Evolutionary conservation across 2,888 invertebrate genomes (phyloP).

Genomic region (Agrotis clavis): DNA sequence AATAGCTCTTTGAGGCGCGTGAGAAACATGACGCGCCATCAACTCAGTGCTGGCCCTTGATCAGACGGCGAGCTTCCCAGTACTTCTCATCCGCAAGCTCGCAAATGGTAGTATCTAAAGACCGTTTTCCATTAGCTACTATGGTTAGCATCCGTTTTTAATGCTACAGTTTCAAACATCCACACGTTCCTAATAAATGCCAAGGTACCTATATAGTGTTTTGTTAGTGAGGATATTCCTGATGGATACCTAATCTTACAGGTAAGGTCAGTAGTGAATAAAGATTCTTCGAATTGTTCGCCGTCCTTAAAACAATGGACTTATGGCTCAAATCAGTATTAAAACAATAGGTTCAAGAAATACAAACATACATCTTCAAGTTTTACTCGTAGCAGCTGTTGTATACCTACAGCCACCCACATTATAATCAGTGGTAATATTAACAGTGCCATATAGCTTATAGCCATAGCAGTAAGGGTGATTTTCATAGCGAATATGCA

Average conservation of each 20-base stretch:
- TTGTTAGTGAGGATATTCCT: no score
- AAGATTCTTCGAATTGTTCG: neutral
- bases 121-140: neutral
- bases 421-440: neutral
- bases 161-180: neutral
- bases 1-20: no score
- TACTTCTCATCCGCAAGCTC: no score
- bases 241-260: neutral
- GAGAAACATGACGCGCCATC: no score
- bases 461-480: neutral
- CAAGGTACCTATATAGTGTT: no score
- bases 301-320: constrained; percentile 1
- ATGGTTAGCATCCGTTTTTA: neutral
- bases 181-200: no score
- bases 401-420: constrained; percentile 49
- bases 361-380: constrained; percentile 49
- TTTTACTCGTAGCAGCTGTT: constrained; percentile 69
- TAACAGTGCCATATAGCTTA: neutral
- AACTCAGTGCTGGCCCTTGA: no score
- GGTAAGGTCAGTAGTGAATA: neutral
- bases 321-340: constrained; percentile 19
- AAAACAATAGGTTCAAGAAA: constrained; percentile 51
- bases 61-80: no score
- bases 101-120: no score
- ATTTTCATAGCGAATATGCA: neutral